Evolutionary conservation across 2,888 invertebrate genomes (phyloP), one percentile per base, ranked within the genome.

Genomic region (Steromphala cineraria): DNA sequence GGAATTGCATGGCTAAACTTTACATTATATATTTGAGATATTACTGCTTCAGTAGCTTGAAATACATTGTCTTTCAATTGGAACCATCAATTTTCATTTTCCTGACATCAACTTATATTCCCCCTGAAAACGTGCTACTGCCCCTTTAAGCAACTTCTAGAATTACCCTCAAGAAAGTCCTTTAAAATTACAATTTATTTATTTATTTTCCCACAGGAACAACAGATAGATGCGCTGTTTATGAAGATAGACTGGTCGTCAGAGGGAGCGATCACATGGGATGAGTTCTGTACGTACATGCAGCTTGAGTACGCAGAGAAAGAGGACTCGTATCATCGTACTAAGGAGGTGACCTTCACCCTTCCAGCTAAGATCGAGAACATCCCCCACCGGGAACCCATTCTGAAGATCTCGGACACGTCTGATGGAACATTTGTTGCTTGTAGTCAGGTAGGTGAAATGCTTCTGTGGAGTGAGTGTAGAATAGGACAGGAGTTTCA

Each of bases 211-310:
- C 13, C 46, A 46, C 83, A 93, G 93, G 91, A 91, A 80, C 85
- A 86, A 21, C 92, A 93, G 85, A 92, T 93, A 31, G 92, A 93
- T 79, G 89, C 92, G 5, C 85, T 93, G 84, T 93, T 93, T 87
- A 92, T 92, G 87, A 93, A 93, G 87, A 93, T 93, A 55, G 93
- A 93, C 87, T 93, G 93, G 92, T 90, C 92, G 0, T 93, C 92
- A 1, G 91, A 92, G 79, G 93, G 93, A 0, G 83, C 87, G 8
- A 93, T 93, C 83, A 91, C 92, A 0, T 93, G 93, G 93, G 93
- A 93, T 87, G 93, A 93, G 85, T 93, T 93, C 86, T 93, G 93
- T 87, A 93, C 93, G 1, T 93, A 93, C 89, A 93, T 93, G 93
- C 93, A 93, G 86, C 88, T 93, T 75, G 93, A 93, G 83, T 93